Evolutionary conservation across 37 sponge, comb jelly and placozoan species (phyloP).

Genomic region (Chondrilla cf. caribensis): DNA sequence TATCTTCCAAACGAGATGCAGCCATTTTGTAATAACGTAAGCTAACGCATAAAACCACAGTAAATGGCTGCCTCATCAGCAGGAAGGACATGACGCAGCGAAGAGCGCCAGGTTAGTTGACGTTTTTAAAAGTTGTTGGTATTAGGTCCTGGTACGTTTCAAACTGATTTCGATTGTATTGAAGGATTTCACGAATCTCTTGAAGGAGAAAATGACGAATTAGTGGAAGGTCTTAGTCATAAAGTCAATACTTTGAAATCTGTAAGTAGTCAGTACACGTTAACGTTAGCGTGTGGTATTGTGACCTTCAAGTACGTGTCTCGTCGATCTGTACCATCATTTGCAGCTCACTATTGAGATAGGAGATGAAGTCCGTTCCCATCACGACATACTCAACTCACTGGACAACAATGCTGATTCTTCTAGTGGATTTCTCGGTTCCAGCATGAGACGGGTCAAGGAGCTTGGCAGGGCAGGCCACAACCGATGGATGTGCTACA

Average conservation of each 20-base stretch:
- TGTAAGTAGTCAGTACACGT: conserved; percentile 61
- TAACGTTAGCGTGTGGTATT: too few relatives aligned
- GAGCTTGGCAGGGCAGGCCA: conserved; percentile 68
- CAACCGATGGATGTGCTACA: conserved; percentile 76
- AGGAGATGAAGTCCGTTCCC: conserved; percentile 78
- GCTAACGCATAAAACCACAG: background rate
- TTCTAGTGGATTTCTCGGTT: conserved; percentile 61
- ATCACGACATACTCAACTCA: conserved; percentile 44
- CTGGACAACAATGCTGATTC: conserved; percentile 60
- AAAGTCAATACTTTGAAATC: conserved; percentile 72
- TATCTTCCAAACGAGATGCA: too few relatives aligned
- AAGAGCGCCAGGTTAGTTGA: background rate
- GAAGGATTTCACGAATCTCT: conserved; percentile 57
- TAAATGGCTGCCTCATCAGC: too few relatives aligned
- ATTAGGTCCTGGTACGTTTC: too few relatives aligned
- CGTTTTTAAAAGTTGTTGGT: too few relatives aligned
- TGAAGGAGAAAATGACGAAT: conserved; percentile 68
- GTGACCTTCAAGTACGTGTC: background rate
- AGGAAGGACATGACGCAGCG: conserved; percentile 6
- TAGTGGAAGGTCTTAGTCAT: conserved; percentile 62
- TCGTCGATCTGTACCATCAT: background rate
- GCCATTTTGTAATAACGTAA: conserved; percentile 16
- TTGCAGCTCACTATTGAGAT: conserved; percentile 77
- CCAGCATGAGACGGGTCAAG: conserved; percentile 64
- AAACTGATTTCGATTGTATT: background rate